A percentile compares a stretch with the other conserved stretches of the same genome.
Evolutionary conservation across 2,888 invertebrate species (phyloP).

Genomic region (Ormyrus thymus): DNA sequence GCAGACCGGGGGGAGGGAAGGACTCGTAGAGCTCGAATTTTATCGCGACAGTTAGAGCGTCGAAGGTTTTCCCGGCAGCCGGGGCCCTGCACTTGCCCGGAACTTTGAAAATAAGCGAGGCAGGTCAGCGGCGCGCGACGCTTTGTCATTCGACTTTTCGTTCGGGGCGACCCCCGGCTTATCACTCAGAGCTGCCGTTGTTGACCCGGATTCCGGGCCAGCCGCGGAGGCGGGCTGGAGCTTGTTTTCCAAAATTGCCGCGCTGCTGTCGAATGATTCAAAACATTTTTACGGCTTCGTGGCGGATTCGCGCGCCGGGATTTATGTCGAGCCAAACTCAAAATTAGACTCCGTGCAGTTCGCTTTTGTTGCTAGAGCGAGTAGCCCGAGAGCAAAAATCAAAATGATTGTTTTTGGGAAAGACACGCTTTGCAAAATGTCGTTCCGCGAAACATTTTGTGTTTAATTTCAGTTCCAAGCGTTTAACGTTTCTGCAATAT

Average conservation of each 20-base stretch:
- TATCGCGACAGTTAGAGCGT: conserved; percentile 61
- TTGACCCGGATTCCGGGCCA: conserved; percentile 3
- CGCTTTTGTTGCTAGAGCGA: too few relatives aligned
- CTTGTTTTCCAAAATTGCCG: conserved; percentile 22
- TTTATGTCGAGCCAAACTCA: too few relatives aligned
- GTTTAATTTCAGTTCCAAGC: too few relatives aligned
- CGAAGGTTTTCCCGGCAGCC: conserved; percentile 22
- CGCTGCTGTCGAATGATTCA: too few relatives aligned
- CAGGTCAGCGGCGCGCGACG: neutral
- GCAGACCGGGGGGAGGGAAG: conserved; percentile 48
- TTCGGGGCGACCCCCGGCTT: conserved; percentile 5
- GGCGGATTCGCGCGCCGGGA: too few relatives aligned
- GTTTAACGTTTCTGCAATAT: too few relatives aligned
- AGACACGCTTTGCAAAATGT: too few relatives aligned
- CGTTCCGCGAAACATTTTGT: too few relatives aligned
- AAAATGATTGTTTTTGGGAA: too few relatives aligned
- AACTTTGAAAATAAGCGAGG: conserved; percentile 50
- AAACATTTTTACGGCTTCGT: neutral
- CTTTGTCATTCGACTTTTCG: conserved; percentile 30
- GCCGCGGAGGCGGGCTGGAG: conserved; percentile 1
- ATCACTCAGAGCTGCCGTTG: conserved; percentile 41
- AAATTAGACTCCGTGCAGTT: too few relatives aligned
- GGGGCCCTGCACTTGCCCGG: conserved; percentile 11
- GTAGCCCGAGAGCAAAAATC: too few relatives aligned
- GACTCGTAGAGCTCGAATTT: conserved; percentile 46